These are phyloP conservation scores for Phalacrocorax carbo DNA, from an alignment of 2,113 vertebrate species.

Conservation along the genomic window DNA sequence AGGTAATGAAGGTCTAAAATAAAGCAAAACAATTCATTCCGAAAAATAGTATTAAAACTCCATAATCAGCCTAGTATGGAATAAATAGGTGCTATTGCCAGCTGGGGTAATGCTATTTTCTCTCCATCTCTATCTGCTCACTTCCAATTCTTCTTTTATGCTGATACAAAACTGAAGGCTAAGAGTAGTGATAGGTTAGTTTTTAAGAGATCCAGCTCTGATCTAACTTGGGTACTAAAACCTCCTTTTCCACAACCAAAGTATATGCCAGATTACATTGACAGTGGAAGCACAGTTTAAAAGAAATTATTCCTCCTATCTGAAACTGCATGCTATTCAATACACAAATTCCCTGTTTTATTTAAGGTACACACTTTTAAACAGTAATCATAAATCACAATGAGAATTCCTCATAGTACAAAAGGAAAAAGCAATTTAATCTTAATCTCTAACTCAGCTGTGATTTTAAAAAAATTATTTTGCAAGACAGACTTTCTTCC, in stretches of 20 bases:
- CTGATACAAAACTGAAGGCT: background rate
- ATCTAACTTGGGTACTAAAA: background rate
- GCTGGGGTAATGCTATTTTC: background rate
- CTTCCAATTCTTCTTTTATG: background rate
- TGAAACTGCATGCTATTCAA: background rate
- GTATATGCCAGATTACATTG: background rate
- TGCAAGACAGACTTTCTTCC: background rate
- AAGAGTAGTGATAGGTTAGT: fast-evolving
- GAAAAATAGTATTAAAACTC: background rate
- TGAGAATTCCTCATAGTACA: fast-evolving
- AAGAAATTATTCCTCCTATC: background rate
- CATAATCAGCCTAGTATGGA: background rate
- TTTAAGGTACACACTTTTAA: background rate
- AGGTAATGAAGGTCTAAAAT: background rate
- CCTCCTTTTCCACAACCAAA: background rate
- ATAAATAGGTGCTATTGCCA: background rate
- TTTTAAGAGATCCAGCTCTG: background rate
- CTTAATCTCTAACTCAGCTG: background rate
- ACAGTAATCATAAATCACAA: background rate
- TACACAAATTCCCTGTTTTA: background rate
- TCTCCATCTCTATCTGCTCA: background rate
- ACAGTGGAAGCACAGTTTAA: background rate
- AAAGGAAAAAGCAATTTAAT: background rate
- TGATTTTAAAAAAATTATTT: background rate
- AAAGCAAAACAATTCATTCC: background rate